Conservation (phyloP, 2,888 invertebrate species). For the Chaetogeoica ovagalla region DNA sequence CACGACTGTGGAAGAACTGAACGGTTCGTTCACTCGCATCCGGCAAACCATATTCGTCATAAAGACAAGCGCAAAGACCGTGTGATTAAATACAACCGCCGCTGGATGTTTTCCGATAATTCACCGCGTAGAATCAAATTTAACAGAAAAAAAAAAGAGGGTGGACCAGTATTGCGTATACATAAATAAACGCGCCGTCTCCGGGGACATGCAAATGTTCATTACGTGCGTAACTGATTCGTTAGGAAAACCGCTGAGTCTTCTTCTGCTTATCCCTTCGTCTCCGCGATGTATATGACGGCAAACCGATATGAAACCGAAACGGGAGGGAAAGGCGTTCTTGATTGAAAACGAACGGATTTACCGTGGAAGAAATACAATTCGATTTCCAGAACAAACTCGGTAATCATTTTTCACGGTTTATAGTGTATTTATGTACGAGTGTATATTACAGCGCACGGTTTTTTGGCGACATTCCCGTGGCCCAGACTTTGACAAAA, state of each 20-base stretch:
- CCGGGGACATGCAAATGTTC: background rate
- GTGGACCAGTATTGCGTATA: too few relatives aligned
- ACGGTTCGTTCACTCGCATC: background rate
- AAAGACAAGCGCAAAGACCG: slow-evolving; percentile 1
- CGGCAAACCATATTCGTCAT: background rate
- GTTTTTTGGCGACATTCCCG: slow-evolving; percentile 1
- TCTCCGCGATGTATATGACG: background rate
- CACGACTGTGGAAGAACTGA: background rate
- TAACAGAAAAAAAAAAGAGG: slow-evolving; percentile 7
- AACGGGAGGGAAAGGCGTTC: background rate
- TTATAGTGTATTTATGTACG: background rate
- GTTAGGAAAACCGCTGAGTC: background rate
- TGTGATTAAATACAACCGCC: slow-evolving; percentile 22
- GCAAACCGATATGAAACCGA: too few relatives aligned
- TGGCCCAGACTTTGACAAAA: slow-evolving; percentile 1
- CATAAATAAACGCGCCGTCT: background rate
- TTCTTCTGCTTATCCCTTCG: background rate
- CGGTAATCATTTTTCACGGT: slow-evolving; percentile 17
- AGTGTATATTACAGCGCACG: background rate
- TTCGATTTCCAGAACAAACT: slow-evolving; percentile 26
- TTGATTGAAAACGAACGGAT: slow-evolving; percentile 12
- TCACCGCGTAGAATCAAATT: background rate
- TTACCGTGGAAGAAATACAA: slow-evolving; percentile 11
- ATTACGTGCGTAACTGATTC: background rate
- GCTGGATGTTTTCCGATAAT: background rate